phyloP scores from a whole-genome alignment of 2,888 invertebrate genomes.

The Lobophora halterata region DNA sequence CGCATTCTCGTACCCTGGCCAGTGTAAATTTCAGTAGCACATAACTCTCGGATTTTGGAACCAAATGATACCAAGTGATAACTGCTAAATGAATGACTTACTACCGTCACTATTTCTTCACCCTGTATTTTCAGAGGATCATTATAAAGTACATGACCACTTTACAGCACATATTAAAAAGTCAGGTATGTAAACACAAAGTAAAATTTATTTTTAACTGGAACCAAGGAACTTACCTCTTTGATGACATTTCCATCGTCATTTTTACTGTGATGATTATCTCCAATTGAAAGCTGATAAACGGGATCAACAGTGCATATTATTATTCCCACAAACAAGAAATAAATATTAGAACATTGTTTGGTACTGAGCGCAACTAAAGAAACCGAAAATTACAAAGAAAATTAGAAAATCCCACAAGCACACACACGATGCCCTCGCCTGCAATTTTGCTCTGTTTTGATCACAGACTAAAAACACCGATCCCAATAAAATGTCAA shows the following conservation, averaged over 20 bases:
- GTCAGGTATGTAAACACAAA: too few species aligned
- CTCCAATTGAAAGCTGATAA: slow-evolving; percentile 39
- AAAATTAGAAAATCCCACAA: slow-evolving; percentile 32
- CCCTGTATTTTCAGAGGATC: too few species aligned
- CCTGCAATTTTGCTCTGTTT: slow-evolving; percentile 33
- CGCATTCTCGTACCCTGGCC: too few species aligned
- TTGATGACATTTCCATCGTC: slow-evolving; percentile 76
- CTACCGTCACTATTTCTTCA: too few species aligned
- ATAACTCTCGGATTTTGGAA: too few species aligned
- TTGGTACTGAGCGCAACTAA: slow-evolving; percentile 3
- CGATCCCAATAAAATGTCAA: slow-evolving; percentile 25
- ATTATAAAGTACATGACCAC: too few species aligned
- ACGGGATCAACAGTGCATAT: slow-evolving; percentile 47
- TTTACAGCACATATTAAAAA: too few species aligned
- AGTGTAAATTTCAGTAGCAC: too few species aligned
- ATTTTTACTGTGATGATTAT: slow-evolving; percentile 57
- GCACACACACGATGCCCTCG: slow-evolving; percentile 33
- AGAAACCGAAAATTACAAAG: slow-evolving; percentile 27
- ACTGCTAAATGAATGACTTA: too few species aligned
- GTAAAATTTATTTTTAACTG: slow-evolving; percentile 2
- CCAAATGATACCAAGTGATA: too few species aligned
- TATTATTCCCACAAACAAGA: slow-evolving; percentile 31
- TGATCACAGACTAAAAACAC: slow-evolving; percentile 31
- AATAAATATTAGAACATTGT: slow-evolving; percentile 11
- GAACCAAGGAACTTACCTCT: slow-evolving; percentile 57